Evolutionary conservation across 2,113 vertebrate species (phyloP).

Genomic region (Garra rufa): DNA sequence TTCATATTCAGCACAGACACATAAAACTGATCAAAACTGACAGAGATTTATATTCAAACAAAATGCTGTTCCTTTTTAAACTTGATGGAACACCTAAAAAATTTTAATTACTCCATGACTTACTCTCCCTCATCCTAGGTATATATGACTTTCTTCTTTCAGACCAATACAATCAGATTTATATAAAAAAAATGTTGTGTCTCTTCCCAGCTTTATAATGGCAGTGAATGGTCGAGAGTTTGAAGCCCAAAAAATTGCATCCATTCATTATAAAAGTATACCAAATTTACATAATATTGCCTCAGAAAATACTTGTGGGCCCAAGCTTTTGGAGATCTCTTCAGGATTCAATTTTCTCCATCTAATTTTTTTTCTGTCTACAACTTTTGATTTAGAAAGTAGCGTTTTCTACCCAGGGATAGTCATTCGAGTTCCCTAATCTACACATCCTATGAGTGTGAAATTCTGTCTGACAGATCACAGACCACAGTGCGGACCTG

Average conservation of each 20-base stretch:
- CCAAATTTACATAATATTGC: background rate
- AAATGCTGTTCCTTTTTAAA: no score
- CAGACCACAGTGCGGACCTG: conserved; percentile 35
- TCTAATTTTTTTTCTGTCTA: conserved; percentile 21
- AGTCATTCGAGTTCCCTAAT: conserved; percentile 43
- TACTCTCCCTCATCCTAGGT: no score
- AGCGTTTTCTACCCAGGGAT: conserved; percentile 39
- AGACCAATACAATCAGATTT: no score
- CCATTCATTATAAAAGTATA: no score
- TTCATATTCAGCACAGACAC: background rate
- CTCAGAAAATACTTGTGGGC: background rate
- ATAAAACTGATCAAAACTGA: background rate
- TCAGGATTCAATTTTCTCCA: background rate
- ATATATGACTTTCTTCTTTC: no score
- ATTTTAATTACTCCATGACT: no score
- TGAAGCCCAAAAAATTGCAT: no score
- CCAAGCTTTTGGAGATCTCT: conserved; percentile 22
- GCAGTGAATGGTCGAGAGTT: no score
- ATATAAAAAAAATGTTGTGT: no score
- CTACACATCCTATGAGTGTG: conserved; percentile 39
- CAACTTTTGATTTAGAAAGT: conserved; percentile 32
- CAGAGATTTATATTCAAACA: background rate
- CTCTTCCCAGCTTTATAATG: no score
- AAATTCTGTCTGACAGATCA: conserved; percentile 45
- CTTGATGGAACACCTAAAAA: no score